Evolutionary conservation across 2,888 invertebrate genomes (phyloP).

Genomic region (Trichogramma evanescens): DNA sequence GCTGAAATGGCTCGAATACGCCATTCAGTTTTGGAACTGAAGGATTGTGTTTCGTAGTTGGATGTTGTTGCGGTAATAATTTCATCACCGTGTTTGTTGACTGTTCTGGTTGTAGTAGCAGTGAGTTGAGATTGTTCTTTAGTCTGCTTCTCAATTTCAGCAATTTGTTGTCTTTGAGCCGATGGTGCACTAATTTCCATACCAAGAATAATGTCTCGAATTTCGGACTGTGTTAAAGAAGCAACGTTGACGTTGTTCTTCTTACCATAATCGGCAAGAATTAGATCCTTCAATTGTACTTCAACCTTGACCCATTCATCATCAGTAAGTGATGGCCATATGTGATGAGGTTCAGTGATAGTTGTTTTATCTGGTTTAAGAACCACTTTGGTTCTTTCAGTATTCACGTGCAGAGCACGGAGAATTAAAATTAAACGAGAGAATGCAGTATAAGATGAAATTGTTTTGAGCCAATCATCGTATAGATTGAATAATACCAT

Average conservation of each 20-base stretch:
- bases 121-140: conserved; percentile 98
- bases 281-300: conserved; percentile 95
- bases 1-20: conserved; percentile 96
- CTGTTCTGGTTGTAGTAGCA: conserved; percentile 96
- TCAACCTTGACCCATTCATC: conserved; percentile 99
- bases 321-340: conserved; percentile 96
- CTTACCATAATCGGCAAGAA: conserved; percentile 98
- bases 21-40: conserved; percentile 99
- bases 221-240: conserved; percentile 97
- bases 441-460: conserved; percentile 94
- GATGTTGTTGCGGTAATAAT: conserved; percentile 98
- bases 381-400: conserved; percentile 96
- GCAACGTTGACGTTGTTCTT: conserved; percentile 99
- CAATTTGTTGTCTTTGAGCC: conserved; percentile 97
- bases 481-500: conserved; percentile 99
- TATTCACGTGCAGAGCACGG: conserved; percentile 95
- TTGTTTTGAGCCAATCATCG: conserved; percentile 99
- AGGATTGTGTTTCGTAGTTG: conserved; percentile 97
- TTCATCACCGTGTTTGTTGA: conserved; percentile 99
- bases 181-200: conserved; percentile 99
- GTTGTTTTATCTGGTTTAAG: conserved; percentile 99
- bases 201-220: conserved; percentile 96
- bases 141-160: conserved; percentile 99
- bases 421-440: conserved; percentile 93
- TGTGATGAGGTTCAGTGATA: conserved; percentile 97